phyloP scores from a whole-genome alignment of 2,113 vertebrate species.

The Halichoeres trimaculatus region DNA sequence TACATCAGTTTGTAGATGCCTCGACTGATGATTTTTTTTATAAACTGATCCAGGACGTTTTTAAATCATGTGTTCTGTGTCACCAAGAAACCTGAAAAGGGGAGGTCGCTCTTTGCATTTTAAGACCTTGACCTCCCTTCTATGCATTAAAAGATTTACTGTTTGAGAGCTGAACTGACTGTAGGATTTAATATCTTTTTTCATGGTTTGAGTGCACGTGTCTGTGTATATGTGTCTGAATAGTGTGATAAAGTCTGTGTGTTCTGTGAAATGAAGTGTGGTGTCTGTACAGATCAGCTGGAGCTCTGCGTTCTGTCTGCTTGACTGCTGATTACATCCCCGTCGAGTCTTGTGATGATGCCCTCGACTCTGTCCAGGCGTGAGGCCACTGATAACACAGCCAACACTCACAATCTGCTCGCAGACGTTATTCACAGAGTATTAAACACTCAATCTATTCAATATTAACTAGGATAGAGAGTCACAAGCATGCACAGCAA shows the following conservation, averaged over 20 bases:
- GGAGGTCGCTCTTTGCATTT: no score
- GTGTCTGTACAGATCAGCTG: constrained; percentile 59
- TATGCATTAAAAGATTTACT: no score
- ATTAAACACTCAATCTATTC: constrained; percentile 22
- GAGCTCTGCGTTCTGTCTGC: constrained; percentile 54
- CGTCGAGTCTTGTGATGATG: constrained; percentile 49
- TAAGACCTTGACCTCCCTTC: no score
- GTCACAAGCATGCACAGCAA: neutral
- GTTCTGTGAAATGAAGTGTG: constrained; percentile 38
- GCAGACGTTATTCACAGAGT: constrained; percentile 11
- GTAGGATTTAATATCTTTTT: neutral
- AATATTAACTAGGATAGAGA: neutral
- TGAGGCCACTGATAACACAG: constrained; percentile 43
- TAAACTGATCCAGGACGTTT: no score
- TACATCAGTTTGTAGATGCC: no score
- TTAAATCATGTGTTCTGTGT: no score
- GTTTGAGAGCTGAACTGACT: neutral
- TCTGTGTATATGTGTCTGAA: neutral
- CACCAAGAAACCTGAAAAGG: no score
- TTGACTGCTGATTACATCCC: constrained; percentile 57
- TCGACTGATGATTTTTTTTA: no score
- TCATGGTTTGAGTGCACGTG: neutral
- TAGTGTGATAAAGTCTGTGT: neutral
- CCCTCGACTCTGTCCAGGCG: constrained; percentile 47
- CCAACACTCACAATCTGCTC: constrained; percentile 25